Evolutionary conservation across 2,888 invertebrate species (phyloP), one percentile per base, ranked within the genome.

Genomic region (Cosmorhoe ocellata): DNA sequence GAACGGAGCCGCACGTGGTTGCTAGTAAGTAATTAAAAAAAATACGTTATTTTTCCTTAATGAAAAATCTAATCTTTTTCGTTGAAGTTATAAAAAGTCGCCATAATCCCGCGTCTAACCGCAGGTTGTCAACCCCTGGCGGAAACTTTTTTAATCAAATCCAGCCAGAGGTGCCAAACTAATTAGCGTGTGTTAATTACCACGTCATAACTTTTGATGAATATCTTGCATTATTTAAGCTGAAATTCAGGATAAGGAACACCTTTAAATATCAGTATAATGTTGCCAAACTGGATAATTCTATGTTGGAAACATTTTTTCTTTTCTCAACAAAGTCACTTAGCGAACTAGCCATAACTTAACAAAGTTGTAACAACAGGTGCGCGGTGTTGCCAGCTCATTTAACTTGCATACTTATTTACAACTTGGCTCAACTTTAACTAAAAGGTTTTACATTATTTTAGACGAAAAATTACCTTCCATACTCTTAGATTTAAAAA

Each of bases 151-250:
- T 51, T 50, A 49, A 45, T 49, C 33, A 33, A 27, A 37, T 11
- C 18, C 24, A 31, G 51, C 64, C n/a, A 67, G 66, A 69, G 68
- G 71, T 76, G 70, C 55, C 58, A 55, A 70, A 68, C 66, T 79
- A 74, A 79, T 77, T 75, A 73, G 53, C 63, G 64, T 68, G 74
- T 76, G 75, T 70, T 57, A 62, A 61, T 66, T 58, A 63, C 56
- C 56, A 41, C 58, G 50, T 51, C 47, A 45, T 24, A 66, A 64
- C 54, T 65, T 64, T 60, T 60, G 64, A 64, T 63, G 59, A 60
- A 61, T 58, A 58, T 57, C 62, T 63, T 63, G 61, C 59, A 56
- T 58, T 57, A 59, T 57, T 55, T 54, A 57, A 50, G 51, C 52
- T 52, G 48, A 33, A 34, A 18, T 18, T 18, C 2, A 18, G 2